Evolutionary conservation across 2,888 invertebrate genomes (phyloP).

Genomic region (Rhaphigaster nebulosa): DNA sequence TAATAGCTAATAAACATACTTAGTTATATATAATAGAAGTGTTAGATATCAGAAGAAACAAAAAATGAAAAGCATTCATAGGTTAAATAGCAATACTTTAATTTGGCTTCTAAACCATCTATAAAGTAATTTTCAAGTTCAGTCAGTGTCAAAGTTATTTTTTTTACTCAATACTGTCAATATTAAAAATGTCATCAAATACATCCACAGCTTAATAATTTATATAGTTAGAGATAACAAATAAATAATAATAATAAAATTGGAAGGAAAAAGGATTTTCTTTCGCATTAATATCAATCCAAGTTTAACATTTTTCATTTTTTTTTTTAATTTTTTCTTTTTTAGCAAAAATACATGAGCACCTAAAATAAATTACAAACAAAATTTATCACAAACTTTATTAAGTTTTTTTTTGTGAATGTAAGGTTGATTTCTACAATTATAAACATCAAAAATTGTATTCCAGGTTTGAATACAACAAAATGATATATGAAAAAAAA

Average conservation of each 20-base stretch:
- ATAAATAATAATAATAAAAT: not conserved
- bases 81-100: no score
- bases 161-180: no score
- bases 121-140: no score
- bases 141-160: no score
- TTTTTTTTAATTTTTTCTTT: not conserved
- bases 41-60: no score
- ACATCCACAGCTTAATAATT: not conserved
- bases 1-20: no score
- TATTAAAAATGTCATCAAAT: not conserved
- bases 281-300: not conserved
- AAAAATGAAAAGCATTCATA: no score
- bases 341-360: constrained; percentile 35
- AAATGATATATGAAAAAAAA: not conserved
- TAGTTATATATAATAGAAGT: no score
- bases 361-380: constrained; percentile 35
- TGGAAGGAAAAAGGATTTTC: not conserved
- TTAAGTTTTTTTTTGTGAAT: not conserved
- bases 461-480: not conserved
- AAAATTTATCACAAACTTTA: constrained; percentile 26
- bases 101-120: no score
- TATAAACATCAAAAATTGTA: not conserved
- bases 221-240: not conserved
- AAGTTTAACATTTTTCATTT: not conserved
- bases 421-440: constrained; percentile 13